Conservation (phyloP, 2,888 invertebrate genomes). For the Erynnis tages region DNA sequence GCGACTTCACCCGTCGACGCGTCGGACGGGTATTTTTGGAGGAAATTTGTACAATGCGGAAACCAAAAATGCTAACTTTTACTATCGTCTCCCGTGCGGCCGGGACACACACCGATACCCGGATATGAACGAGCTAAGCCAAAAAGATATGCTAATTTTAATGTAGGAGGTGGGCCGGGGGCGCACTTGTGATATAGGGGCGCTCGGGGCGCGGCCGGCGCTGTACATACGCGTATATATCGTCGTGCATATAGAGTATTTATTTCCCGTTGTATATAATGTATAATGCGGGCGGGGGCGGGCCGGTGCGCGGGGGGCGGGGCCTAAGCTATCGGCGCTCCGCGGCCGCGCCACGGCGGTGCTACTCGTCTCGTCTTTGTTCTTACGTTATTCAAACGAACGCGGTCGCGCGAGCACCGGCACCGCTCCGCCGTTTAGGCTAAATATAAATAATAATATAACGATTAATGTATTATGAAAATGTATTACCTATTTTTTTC, state of each 20-base stretch:
- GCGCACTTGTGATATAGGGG: slow-evolving; percentile 56
- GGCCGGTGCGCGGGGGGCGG: slow-evolving; percentile 23
- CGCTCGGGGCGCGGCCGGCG: slow-evolving; percentile 47
- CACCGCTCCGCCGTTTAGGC: slow-evolving; percentile 55
- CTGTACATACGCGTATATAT: slow-evolving; percentile 74
- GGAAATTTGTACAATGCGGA: slow-evolving; percentile 63
- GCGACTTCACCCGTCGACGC: slow-evolving; percentile 29
- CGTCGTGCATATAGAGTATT: slow-evolving; percentile 70
- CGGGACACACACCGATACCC: slow-evolving; percentile 19
- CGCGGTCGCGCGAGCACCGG: slow-evolving; percentile 30
- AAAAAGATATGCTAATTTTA: slow-evolving; percentile 68
- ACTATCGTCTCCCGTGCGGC: slow-evolving; percentile 43
- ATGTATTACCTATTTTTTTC: slow-evolving; percentile 56
- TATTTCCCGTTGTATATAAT: slow-evolving; percentile 80
- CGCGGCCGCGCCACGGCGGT: no score
- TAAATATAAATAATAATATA: slow-evolving; percentile 44
- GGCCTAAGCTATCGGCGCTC: slow-evolving; percentile 31
- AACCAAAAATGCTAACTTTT: slow-evolving; percentile 65
- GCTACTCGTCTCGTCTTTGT: no score
- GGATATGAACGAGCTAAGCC: slow-evolving; percentile 63
- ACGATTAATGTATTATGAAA: slow-evolving; percentile 66
- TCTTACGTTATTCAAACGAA: slow-evolving; percentile 6
- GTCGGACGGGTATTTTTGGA: slow-evolving; percentile 59
- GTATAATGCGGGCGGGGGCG: slow-evolving; percentile 52
- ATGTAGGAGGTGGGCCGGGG: slow-evolving; percentile 42